Percentiles rank a stretch among this genome's conserved stretches.
These are phyloP conservation scores for Scartelaos histophorus DNA, from an alignment of 2,113 vertebrate species.

Conservation along the genomic window DNA sequence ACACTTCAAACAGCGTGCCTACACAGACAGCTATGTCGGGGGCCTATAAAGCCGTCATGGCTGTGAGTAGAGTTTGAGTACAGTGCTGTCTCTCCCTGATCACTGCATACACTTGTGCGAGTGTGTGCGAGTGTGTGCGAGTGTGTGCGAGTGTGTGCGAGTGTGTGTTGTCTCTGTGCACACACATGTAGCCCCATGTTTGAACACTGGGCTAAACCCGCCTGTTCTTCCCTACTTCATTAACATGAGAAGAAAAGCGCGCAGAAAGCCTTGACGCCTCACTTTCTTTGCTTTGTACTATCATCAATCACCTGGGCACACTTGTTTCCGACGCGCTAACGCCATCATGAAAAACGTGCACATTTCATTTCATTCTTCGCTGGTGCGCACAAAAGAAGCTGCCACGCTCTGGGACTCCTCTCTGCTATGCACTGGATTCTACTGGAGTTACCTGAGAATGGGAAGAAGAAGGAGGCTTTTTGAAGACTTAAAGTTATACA, in stretches of 20 bases:
- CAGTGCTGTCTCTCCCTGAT: slow-evolving; percentile 21
- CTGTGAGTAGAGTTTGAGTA: neutral
- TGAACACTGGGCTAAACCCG: slow-evolving; percentile 54
- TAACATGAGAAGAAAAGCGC: slow-evolving; percentile 67
- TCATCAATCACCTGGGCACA: slow-evolving; percentile 71
- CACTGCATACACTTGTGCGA: slow-evolving; percentile 1
- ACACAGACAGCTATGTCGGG: neutral
- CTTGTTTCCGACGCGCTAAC: slow-evolving; percentile 52
- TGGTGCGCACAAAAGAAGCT: slow-evolving; percentile 71
- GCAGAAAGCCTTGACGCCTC: slow-evolving; percentile 66
- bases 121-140: slow-evolving; percentile 23
- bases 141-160: too few relatives aligned
- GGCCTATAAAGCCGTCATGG: slow-evolving; percentile 7
- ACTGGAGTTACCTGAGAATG: slow-evolving; percentile 51
- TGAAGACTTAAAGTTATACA: slow-evolving; percentile 54
- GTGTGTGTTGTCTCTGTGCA: slow-evolving; percentile 32
- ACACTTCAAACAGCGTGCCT: slow-evolving; percentile 10
- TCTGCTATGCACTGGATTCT: slow-evolving; percentile 64
- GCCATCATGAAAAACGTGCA: slow-evolving; percentile 59
- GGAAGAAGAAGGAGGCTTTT: slow-evolving; percentile 36
- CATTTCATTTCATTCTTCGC: slow-evolving; percentile 81
- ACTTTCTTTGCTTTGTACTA: slow-evolving; percentile 65
- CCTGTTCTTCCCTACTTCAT: slow-evolving; percentile 46
- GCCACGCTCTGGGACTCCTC: slow-evolving; percentile 71
- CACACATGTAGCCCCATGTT: slow-evolving; percentile 42